Percentiles rank a stretch among this genome's conserved stretches.
These are phyloP conservation scores for Myotis myotis DNA, from an alignment of 2,797 vertebrate species.

Conservation along the genomic window DNA sequence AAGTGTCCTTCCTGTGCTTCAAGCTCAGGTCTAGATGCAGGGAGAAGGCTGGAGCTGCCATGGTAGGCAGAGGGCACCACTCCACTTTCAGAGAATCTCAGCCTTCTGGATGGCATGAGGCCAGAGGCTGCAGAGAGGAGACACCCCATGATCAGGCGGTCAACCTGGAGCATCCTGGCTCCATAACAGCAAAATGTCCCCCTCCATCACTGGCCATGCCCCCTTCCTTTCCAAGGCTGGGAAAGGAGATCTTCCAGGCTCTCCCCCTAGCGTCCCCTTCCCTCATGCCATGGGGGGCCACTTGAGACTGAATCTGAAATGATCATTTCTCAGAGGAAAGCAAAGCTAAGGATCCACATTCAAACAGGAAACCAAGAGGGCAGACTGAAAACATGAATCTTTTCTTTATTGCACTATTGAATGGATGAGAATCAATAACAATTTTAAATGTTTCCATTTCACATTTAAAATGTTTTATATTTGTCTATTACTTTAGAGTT, in stretches of 20 bases:
- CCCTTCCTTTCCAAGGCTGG: neutral
- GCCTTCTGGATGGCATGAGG: conserved; percentile 48
- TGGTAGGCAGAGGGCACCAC: neutral
- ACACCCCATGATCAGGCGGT: rapidly evolving
- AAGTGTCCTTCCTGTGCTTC: neutral
- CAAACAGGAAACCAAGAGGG: conserved; percentile 3
- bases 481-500: conserved; percentile 29
- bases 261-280: neutral
- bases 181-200: neutral
- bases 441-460: conserved; percentile 52
- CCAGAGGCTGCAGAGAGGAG: neutral
- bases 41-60: neutral
- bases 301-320: neutral
- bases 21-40: neutral
- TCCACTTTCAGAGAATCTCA: conserved; percentile 57
- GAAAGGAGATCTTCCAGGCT: neutral
- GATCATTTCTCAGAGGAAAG: neutral
- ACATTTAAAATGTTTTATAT: conserved; percentile 47
- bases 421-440: neutral
- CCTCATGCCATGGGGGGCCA: neutral
- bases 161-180: neutral
- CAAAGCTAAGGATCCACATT: neutral
- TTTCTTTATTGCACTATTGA: conserved; percentile 17
- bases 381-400: neutral
- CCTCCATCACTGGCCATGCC: no score